Base-by-base conservation (phyloP, 2,888 invertebrate genomes). In the Drosophila multiciliata region DNA sequence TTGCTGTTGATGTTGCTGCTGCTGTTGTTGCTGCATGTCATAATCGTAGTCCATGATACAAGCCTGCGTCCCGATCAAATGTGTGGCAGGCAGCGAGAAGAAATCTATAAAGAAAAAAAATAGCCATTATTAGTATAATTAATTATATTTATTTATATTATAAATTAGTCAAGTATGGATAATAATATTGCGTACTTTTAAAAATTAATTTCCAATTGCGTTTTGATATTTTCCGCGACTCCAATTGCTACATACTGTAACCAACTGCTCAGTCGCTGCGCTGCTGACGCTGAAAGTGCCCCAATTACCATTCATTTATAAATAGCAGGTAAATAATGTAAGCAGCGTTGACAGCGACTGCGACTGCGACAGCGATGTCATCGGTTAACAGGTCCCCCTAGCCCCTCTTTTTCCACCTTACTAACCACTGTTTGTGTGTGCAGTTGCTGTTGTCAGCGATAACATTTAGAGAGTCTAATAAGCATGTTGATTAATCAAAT, bases 81-180 rank as follows among this genome's bases (percentile, higher is more conserved):
- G 91, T 83, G 91, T 89, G 49, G 91, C 81, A 72, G 91, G 91
- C 77, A 91, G 69, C 23, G 90, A 86, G 68, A 91, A 91, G 72
- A 91, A 91, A 85, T 91, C 91, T 91, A 75, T 15, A 82, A 72
- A 29, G 23, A 23, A 52, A 23, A 33, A 53, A 23, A 9, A 36
- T 36, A 20, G 35, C 15, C 1, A 5, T 36, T 17, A 58, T 72
- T 49, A 54, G 29, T 61, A 48, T 45, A 11, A 3, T 11, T 38
- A 20, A 9, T 35, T n/a, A 54, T 53, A 11, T 17, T 36, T 17
- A 15, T 17, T 15, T 15, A 15, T 29, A 29, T 45, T 7, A 20
- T 3, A 7, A 45, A 12, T 12, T 7, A 12, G 12, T 12, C 20
- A 7, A 20, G 7, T 7, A 20, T 20, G 23, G 23, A 15, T 23